A percentile compares a stretch with the other conserved stretches of the same genome.
phyloP scores from a whole-genome alignment of 2,888 invertebrate species.

The Drosophila kambysellisi region DNA sequence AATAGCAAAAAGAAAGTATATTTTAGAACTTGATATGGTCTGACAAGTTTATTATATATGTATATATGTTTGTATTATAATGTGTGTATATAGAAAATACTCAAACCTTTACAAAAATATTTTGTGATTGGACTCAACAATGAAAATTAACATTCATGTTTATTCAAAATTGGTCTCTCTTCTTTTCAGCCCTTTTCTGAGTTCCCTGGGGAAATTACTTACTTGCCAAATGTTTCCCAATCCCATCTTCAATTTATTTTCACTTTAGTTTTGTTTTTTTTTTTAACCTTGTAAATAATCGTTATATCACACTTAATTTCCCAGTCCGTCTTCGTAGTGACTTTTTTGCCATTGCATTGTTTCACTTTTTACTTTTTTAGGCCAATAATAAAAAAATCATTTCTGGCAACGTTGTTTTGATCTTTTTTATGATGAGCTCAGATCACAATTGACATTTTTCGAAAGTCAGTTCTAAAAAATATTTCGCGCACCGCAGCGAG shows the following conservation, averaged over 20 bases:
- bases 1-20: background rate
- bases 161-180: background rate
- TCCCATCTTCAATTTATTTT: background rate
- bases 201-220: background rate
- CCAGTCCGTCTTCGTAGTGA: conserved; percentile 18
- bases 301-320: conserved; percentile 12
- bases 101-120: background rate
- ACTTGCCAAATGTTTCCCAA: background rate
- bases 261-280: background rate
- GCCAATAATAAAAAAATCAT: conserved; percentile 71
- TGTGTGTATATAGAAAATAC: background rate
- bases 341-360: conserved; percentile 41
- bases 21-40: background rate
- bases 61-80: no score
- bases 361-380: conserved; percentile 61
- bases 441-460: conserved; percentile 43
- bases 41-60: background rate
- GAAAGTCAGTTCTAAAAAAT: conserved; percentile 69
- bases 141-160: background rate
- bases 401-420: conserved; percentile 35
- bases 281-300: conserved; percentile 38
- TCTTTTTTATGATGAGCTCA: conserved; percentile 67
- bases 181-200: background rate
- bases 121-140: background rate
- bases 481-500: conserved; percentile 71